A percentile compares a stretch with the other conserved stretches of the same genome.
These are phyloP conservation scores for Nannoperca australis DNA, from an alignment of 2,797 vertebrate genomes.

Conservation along the genomic window DNA sequence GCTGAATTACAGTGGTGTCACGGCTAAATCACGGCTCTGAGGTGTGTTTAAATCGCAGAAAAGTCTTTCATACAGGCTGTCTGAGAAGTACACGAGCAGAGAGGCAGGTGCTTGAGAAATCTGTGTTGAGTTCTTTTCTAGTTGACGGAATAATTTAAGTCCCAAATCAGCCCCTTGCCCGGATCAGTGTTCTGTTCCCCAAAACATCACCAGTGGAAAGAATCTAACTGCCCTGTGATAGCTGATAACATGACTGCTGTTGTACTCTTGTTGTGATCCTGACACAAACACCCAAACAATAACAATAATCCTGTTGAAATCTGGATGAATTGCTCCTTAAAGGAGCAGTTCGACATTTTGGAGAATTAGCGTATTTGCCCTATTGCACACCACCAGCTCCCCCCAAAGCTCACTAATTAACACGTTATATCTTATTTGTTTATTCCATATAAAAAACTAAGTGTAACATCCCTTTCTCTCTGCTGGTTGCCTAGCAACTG, in stretches of 20 bases:
- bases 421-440: neutral
- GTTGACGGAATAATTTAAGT: neutral
- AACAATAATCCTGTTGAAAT: neutral
- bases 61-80: neutral
- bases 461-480: neutral
- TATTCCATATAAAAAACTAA: neutral
- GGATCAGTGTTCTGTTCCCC: slow-evolving; percentile 7
- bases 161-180: neutral
- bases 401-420: neutral
- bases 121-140: neutral
- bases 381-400: neutral
- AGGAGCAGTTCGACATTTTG: neutral
- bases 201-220: neutral
- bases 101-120: neutral
- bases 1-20: neutral
- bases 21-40: slow-evolving; percentile 20
- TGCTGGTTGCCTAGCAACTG: neutral
- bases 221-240: neutral
- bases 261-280: neutral
- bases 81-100: neutral
- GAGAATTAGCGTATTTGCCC: too few species aligned
- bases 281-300: neutral
- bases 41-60: slow-evolving; percentile 7
- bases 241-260: neutral
- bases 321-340: neutral